Evolutionary conservation across 1,140 invertebrate species (phyloP).

Genomic region (Drosophila triauraria): DNA sequence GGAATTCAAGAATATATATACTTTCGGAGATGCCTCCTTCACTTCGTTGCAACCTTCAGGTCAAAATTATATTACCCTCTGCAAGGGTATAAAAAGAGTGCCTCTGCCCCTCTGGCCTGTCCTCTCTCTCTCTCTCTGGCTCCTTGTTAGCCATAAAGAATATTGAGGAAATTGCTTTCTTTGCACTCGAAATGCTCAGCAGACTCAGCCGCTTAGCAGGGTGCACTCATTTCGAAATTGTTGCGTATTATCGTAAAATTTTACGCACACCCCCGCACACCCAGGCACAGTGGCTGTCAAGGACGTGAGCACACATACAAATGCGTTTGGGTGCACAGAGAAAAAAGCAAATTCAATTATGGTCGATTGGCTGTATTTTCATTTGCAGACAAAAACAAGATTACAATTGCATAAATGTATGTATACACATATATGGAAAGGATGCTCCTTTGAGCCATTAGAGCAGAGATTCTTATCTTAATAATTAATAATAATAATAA

Average conservation of each 20-base stretch:
- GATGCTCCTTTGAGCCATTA: not conserved
- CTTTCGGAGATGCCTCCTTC: no score
- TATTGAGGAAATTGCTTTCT: conserved; percentile 81
- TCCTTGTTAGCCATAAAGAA: conserved; percentile 64
- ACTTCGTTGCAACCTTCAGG: no score
- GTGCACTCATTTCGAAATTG: conserved; percentile 77
- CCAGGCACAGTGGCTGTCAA: conserved; percentile 23
- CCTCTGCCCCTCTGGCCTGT: not conserved
- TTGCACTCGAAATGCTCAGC: conserved; percentile 69
- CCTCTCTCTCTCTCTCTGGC: not conserved
- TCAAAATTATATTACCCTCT: no score
- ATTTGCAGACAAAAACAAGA: not conserved
- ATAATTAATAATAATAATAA: no score
- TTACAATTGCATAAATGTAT: not conserved
- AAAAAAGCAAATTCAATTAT: conserved; percentile 27
- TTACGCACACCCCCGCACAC: conserved; percentile 62
- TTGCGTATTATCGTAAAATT: conserved; percentile 80
- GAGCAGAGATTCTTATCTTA: not conserved
- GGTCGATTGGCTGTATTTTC: not conserved
- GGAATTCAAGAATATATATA: no score
- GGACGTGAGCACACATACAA: conserved; percentile 64
- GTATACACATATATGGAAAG: not conserved
- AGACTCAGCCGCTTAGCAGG: conserved; percentile 54
- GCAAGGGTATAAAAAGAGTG: not conserved
- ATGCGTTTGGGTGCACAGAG: conserved; percentile 32